Evolutionary conservation across 2,888 invertebrate species (phyloP).

Genomic region (Druceiella hillmani): DNA sequence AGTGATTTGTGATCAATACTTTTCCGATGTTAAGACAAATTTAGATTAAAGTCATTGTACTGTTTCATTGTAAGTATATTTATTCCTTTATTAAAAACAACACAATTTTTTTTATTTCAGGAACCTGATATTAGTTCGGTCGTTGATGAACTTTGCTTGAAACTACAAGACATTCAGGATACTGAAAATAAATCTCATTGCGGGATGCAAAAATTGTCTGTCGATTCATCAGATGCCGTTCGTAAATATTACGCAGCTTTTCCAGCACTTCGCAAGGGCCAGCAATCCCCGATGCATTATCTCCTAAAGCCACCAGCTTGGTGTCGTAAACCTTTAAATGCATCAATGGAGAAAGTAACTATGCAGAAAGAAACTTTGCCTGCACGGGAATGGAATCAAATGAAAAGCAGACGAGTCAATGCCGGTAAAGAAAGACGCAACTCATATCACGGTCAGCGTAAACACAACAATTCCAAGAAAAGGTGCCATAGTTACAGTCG

Average conservation of each 20-base stretch:
- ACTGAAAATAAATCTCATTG: conserved; percentile 38
- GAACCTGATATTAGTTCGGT: conserved; percentile 74
- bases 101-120: conserved; percentile 45
- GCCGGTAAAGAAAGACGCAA: conserved; percentile 43
- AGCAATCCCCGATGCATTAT: conserved; percentile 41
- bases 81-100: conserved; percentile 17
- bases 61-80: conserved; percentile 3
- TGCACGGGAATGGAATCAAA: conserved; percentile 36
- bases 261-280: conserved; percentile 58
- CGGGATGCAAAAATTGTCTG: conserved; percentile 50
- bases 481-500: conserved; percentile 41
- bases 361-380: conserved; percentile 35
- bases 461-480: conserved; percentile 32
- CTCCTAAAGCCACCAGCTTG: conserved; percentile 45
- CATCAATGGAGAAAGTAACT: conserved; percentile 31
- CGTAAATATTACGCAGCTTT: conserved; percentile 74
- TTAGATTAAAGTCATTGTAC: neutral
- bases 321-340: conserved; percentile 36
- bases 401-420: conserved; percentile 36
- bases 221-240: conserved; percentile 58
- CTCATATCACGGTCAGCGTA: conserved; percentile 40
- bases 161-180: conserved; percentile 64
- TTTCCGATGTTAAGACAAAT: no score
- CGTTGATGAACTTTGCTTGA: conserved; percentile 76
- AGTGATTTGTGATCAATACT: no score